phyloP scores from a whole-genome alignment of 2,888 invertebrate species.

The Orthonevra nobilis region DNA sequence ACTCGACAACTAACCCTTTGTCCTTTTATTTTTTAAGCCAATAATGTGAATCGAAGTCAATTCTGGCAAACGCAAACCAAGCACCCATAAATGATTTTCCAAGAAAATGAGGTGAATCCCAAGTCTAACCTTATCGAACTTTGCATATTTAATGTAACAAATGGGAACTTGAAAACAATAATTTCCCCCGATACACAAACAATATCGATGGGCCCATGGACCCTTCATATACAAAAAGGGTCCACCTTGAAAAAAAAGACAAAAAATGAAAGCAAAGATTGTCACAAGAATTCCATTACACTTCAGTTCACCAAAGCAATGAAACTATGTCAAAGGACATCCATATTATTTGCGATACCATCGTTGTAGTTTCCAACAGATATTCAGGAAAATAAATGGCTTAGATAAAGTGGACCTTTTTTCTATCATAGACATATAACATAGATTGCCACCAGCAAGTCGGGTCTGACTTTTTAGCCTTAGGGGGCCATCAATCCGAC shows the following conservation, averaged over 20 bases:
- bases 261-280: slow-evolving; percentile 63
- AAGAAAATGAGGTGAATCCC: background rate
- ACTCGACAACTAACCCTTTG: no score
- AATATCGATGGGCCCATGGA: background rate
- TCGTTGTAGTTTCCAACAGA: slow-evolving; percentile 49
- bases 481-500: slow-evolving; percentile 63
- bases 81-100: background rate
- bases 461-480: slow-evolving; percentile 58
- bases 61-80: no score
- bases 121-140: no score
- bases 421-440: slow-evolving; percentile 46
- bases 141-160: slow-evolving; percentile 11
- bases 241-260: no score
- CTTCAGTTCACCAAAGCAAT: slow-evolving; percentile 35
- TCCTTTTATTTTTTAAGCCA: no score
- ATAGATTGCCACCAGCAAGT: slow-evolving; percentile 35
- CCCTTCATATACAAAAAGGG: slow-evolving; percentile 26
- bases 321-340: slow-evolving; percentile 43
- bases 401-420: slow-evolving; percentile 58
- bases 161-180: slow-evolving; percentile 32
- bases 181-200: slow-evolving; percentile 23
- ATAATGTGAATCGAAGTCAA: no score
- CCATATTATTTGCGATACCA: slow-evolving; percentile 60
- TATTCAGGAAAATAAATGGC: slow-evolving; percentile 59
- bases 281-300: slow-evolving; percentile 43